phyloP scores from a whole-genome alignment of 2,797 vertebrate species.

The Myiotriccus ornatus region DNA sequence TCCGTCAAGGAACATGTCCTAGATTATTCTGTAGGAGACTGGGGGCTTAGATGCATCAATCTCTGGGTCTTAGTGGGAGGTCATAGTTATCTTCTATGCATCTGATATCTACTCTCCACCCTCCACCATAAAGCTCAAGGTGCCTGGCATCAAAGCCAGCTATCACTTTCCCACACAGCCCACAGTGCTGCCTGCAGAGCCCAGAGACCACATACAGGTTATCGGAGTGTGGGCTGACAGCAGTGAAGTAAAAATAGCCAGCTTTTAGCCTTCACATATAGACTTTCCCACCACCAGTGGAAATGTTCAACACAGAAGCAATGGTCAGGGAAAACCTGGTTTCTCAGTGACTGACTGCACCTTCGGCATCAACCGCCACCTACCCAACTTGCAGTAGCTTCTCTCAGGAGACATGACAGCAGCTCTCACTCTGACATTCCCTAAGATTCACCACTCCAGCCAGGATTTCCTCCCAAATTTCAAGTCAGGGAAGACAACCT shows the following conservation, averaged over 20 bases:
- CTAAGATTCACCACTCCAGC: neutral
- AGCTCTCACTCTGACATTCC: neutral
- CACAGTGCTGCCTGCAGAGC: neutral
- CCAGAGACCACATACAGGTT: neutral
- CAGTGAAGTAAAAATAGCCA: slow-evolving; percentile 19
- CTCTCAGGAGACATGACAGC: neutral
- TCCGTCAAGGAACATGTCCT: slow-evolving; percentile 20
- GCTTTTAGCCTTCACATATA: neutral
- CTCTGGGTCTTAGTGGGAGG: slow-evolving; percentile 4
- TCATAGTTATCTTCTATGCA: slow-evolving; percentile 5
- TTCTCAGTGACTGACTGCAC: neutral
- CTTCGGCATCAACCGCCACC: neutral
- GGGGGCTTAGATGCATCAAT: neutral
- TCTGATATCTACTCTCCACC: neutral
- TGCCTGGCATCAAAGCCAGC: neutral
- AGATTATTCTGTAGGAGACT: slow-evolving; percentile 13
- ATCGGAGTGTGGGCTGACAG: neutral
- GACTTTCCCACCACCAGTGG: neutral
- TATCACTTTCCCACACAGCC: neutral
- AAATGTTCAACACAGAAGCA: neutral
- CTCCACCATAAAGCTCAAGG: neutral
- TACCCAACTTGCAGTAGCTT: neutral
- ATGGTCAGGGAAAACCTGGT: neutral
- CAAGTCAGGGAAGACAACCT: neutral
- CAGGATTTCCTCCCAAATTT: neutral